Conservation (phyloP, 2,113 vertebrate species). For the Pogonocichla stellata region DNA sequence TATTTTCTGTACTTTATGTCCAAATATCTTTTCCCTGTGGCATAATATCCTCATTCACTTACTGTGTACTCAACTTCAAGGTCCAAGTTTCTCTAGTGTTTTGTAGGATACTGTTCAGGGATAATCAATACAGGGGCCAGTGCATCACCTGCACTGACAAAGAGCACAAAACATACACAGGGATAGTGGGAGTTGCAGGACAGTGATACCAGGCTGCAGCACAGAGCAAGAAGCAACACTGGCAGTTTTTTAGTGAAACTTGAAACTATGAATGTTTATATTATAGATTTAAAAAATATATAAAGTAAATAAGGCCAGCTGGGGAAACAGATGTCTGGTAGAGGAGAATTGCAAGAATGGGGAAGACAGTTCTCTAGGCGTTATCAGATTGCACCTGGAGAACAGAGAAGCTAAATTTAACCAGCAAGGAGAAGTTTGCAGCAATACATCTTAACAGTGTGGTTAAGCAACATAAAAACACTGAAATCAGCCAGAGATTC, state of each 20-base stretch:
- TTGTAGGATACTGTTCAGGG: background rate
- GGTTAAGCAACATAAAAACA: conserved; percentile 21
- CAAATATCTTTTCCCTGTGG: background rate
- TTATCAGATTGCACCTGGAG: background rate
- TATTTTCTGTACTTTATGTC: background rate
- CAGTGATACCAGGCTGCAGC: background rate
- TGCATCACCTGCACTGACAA: background rate
- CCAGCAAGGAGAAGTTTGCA: background rate
- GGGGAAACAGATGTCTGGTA: background rate
- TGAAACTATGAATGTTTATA: background rate
- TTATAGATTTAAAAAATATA: background rate
- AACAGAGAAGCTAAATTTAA: background rate
- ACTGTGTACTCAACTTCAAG: background rate
- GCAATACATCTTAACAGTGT: background rate
- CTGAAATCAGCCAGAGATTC: background rate
- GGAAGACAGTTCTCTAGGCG: background rate
- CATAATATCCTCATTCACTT: background rate
- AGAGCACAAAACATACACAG: background rate
- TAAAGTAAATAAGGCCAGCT: background rate
- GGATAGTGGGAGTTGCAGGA: background rate
- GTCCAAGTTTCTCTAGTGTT: background rate
- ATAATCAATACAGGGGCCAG: background rate
- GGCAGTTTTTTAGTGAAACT: background rate
- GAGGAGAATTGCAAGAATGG: background rate
- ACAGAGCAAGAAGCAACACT: background rate